Percentiles rank a stretch among this genome's conserved stretches.
These are phyloP conservation scores for Gymnarchus niloticus DNA, from an alignment of 2,113 vertebrate genomes.

Conservation along the genomic window DNA sequence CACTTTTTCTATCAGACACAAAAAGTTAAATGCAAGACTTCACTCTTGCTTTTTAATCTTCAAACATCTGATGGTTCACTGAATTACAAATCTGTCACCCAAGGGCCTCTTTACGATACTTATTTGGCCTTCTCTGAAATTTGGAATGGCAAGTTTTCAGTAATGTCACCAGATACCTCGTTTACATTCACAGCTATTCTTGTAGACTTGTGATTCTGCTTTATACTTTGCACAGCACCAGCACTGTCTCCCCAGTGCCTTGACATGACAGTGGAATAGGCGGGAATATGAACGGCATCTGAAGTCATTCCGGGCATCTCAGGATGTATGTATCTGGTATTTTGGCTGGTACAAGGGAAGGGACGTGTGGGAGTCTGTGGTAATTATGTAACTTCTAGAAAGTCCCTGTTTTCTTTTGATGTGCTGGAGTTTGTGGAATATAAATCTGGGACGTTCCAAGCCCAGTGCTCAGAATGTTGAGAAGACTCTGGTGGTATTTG, in stretches of 20 bases:
- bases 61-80: not conserved
- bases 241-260: not conserved
- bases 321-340: not conserved
- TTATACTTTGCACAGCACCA: not conserved
- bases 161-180: too few relatives aligned
- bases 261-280: not conserved
- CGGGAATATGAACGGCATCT: not conserved
- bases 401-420: conserved; percentile 43
- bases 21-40: not conserved
- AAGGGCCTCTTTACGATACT: too few relatives aligned
- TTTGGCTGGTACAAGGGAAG: too few relatives aligned
- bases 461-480: conserved; percentile 42
- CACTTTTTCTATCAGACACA: not conserved
- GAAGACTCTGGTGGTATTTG: conserved; percentile 34
- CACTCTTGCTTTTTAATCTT: not conserved
- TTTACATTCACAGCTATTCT: not conserved
- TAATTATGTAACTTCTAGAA: conserved; percentile 22
- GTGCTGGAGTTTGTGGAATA: conserved; percentile 36
- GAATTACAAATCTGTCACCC: not conserved
- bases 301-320: not conserved
- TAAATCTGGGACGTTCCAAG: conserved; percentile 46
- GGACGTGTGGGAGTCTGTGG: not conserved
- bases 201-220: not conserved
- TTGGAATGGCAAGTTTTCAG: too few relatives aligned
- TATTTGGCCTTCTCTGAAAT: too few relatives aligned